Evolutionary conservation across 2,888 invertebrate species (phyloP).

Genomic region (Acleris literana): DNA sequence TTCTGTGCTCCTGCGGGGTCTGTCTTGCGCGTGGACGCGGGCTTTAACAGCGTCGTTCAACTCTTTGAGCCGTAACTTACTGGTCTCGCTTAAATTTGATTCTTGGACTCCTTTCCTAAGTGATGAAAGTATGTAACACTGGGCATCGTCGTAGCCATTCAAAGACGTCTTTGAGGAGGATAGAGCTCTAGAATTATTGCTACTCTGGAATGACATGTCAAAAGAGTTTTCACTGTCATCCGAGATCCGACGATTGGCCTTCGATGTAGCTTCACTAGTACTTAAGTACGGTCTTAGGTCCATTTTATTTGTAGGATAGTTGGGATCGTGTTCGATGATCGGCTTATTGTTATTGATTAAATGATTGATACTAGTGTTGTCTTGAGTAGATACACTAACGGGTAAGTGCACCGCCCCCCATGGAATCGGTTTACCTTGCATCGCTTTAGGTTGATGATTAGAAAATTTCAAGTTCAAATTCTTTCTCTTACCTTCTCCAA

Average conservation of each 20-base stretch:
- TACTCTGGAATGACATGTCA: constrained; percentile 49
- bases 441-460: constrained; percentile 38
- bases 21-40: constrained; percentile 20
- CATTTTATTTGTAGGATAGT: constrained; percentile 43
- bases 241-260: constrained; percentile 44
- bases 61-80: constrained; percentile 45
- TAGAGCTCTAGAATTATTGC: constrained; percentile 42
- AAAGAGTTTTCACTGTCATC: constrained; percentile 51
- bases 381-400: constrained; percentile 32
- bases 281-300: constrained; percentile 55
- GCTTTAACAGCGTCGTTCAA: constrained; percentile 39
- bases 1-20: constrained; percentile 32
- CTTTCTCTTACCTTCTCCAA: constrained; percentile 46
- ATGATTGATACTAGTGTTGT: constrained; percentile 34
- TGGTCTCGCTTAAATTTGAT: constrained; percentile 39
- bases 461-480: constrained; percentile 54
- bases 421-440: constrained; percentile 2
- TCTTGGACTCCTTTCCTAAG: constrained; percentile 48
- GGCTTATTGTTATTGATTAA: constrained; percentile 33
- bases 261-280: constrained; percentile 57
- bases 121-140: constrained; percentile 58
- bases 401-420: constrained; percentile 29
- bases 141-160: constrained; percentile 48
- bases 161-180: constrained; percentile 36
- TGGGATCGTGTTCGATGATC: constrained; percentile 35